Evolutionary conservation across 2,797 vertebrate genomes (phyloP), one percentile per base, ranked within the genome.

Genomic region (Antrozous pallidus): DNA sequence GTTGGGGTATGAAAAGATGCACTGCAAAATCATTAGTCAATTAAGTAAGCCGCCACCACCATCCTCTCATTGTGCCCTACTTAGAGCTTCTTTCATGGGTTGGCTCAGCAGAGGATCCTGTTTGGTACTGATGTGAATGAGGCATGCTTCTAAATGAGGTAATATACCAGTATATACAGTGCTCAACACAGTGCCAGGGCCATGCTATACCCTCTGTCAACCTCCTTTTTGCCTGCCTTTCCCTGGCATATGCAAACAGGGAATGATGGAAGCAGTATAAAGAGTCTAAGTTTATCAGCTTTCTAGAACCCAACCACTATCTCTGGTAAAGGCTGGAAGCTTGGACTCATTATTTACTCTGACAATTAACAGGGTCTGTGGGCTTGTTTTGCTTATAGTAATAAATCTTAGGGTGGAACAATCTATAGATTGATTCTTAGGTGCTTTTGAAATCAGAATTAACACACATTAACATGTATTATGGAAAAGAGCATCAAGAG

Each of bases 191-290:
- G 63, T 42, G 28, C 31, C 71, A 2, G 6, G 22, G 17, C 4
- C 11, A 18, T 1, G 17, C 3, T 14, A n/a, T 2, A 36, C 2
- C n/a, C n/a, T n/a, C n/a, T n/a, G n/a, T n/a, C n/a, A n/a, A 33
- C 56, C 36, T 74, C 81, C n/a, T 54, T 31, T 33, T 8, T 3
- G 1, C 38, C n/a, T 49, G 28, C 6, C 20, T 47, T 47, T 24
- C 16, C 28, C 9, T 56, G 3, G 1, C 5, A 13, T 24, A 45
- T 47, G 65, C 17, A 45, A 87, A 45, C 8, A 3, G 0, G 3
- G 6, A 40, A 47, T 13, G 61, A 51, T 7, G 18, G 3, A 63
- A 78, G 45, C 49, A 13, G 13, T 5, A 18, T 36, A 2, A 20
- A 13, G 18, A 8, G 38, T 18, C 63, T 20, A 31, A 0, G 1